Base-by-base conservation (phyloP, 1,140 invertebrate genomes). In the Neodiprion fabricii region DNA sequence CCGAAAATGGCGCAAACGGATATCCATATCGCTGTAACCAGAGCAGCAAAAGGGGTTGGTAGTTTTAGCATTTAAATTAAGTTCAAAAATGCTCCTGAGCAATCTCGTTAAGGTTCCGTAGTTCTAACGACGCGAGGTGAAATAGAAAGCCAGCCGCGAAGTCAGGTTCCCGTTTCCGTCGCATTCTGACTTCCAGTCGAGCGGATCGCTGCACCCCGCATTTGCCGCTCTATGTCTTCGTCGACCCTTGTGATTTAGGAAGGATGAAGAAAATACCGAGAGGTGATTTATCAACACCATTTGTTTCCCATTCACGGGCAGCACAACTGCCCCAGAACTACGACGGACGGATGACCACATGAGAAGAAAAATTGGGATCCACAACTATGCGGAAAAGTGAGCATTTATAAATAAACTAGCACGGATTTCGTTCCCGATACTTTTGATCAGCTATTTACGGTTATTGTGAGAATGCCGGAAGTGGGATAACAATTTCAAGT, bases 261-360 rank as follows among this genome's bases (percentile, higher is more conserved):
- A 61, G 53, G 53, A 8, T 8, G 53, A 61, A 61, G 53, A 61
- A 61, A 61, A 61, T 4, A 61, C 53, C n/a, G 28, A 40, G 28
- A 40, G 53, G 11, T 61, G 53, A 61, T 61, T 61, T 61, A 61
- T 61, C n/a, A 61, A 61, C 53, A 14, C 53, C 53, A 61, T 61
- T 61, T 61, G 53, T 0, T 61, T 61, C n/a, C 7, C 53, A 61
- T 5, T 61, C 53, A 14, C 53, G 4, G 11, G 5, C 53, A n/a
- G n/a, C 53, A n/a, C 11, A n/a, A 61, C 53, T 61, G 53, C 53
- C 2, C 2, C 8, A 12, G 1, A 4, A 40, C 28, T 40, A 40
- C 28, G 28, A 40, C 5, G 28, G 5, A 40, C 28, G 5, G 2
- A 40, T 5, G 28, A 40, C 28, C 28, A 40, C 1, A 5, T 40